Evolutionary conservation across 2,888 invertebrate genomes (phyloP).

Genomic region (Portevinia maculata): DNA sequence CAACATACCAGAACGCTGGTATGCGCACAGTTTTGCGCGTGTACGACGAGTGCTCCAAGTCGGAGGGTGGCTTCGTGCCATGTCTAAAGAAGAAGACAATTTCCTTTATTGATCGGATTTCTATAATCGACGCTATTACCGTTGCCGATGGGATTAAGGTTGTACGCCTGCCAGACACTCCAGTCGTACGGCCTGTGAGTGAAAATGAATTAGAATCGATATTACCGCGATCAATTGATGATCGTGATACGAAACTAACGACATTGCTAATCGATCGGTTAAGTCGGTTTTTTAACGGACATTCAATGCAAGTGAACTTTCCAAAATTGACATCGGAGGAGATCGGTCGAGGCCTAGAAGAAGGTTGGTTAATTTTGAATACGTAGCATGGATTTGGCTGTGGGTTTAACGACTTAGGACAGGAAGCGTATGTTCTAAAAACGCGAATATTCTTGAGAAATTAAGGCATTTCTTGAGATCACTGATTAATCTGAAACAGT

Average conservation of each 20-base stretch:
- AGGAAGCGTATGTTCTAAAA: too few relatives aligned
- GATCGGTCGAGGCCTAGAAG: constrained; percentile 88
- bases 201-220: constrained; percentile 89
- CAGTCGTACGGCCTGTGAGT: constrained; percentile 82
- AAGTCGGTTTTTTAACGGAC: constrained; percentile 88
- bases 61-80: constrained; percentile 87
- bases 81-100: constrained; percentile 93
- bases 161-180: constrained; percentile 84
- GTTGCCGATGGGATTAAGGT: constrained; percentile 88
- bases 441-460: too few relatives aligned
- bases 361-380: constrained; percentile 85
- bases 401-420: too few relatives aligned
- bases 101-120: constrained; percentile 89
- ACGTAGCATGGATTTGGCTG: too few relatives aligned
- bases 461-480: too few relatives aligned
- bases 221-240: constrained; percentile 87
- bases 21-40: constrained; percentile 87
- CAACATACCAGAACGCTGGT: constrained; percentile 84
- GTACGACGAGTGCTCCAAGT: constrained; percentile 90
- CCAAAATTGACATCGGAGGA: constrained; percentile 89
- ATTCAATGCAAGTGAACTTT: constrained; percentile 89
- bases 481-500: too few relatives aligned
- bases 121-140: constrained; percentile 87
- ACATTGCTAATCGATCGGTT: constrained; percentile 88
- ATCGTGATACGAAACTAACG: constrained; percentile 87